These are phyloP conservation scores for Erythrocercus mccallii DNA, from an alignment of 2,113 vertebrate species.

Conservation along the genomic window DNA sequence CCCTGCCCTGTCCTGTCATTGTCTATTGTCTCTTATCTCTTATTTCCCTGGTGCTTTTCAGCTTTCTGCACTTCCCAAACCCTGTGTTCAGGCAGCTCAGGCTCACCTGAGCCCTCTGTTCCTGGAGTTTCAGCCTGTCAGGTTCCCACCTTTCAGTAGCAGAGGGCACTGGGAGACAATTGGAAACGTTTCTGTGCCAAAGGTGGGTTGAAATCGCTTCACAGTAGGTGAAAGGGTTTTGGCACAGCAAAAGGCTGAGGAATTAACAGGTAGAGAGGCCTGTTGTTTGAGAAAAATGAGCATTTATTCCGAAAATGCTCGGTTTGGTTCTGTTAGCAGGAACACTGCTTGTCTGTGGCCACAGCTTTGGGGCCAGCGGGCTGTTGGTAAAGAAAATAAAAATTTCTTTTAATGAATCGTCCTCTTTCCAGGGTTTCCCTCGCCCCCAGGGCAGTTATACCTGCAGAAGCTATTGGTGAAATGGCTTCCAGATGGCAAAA, in stretches of 20 bases:
- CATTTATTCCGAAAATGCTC: background rate
- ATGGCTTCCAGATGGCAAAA: constrained; percentile 44
- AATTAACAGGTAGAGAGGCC: background rate
- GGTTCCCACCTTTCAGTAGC: background rate
- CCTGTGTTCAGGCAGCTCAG: background rate
- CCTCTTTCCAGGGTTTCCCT: background rate
- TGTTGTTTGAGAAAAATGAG: background rate
- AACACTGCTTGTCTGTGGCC: accelerated
- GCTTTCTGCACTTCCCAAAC: background rate
- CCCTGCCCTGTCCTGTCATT: background rate
- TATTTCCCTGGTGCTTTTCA: background rate
- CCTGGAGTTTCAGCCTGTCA: background rate
- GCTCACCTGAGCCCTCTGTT: background rate
- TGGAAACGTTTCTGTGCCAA: background rate
- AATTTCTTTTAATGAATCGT: background rate
- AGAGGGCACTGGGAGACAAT: background rate
- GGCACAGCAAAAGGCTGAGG: background rate
- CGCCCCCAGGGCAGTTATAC: background rate
- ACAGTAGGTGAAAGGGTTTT: background rate
- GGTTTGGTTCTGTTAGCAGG: background rate
- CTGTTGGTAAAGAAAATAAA: background rate
- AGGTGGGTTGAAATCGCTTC: background rate
- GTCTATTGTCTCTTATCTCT: background rate
- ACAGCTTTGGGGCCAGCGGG: accelerated
- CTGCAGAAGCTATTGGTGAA: constrained; percentile 36